Evolutionary conservation across 2,113 vertebrate genomes (phyloP).

Genomic region (Gallinago paraguaiae): DNA sequence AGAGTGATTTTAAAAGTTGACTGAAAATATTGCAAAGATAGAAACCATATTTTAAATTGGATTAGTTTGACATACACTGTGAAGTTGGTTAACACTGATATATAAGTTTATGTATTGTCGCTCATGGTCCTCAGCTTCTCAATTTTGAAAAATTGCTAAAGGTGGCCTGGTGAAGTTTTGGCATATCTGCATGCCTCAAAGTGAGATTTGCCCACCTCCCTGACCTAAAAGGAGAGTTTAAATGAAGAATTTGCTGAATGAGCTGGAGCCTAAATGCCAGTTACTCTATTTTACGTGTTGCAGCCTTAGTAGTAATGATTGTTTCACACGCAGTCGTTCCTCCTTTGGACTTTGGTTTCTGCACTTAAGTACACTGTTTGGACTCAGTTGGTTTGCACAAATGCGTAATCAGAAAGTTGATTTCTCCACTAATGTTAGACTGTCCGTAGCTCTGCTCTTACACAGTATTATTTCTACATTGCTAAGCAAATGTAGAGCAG

Average conservation of each 20-base stretch:
- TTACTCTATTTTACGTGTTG: not conserved
- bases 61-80: not conserved
- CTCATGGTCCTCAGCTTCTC: not conserved
- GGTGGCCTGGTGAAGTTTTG: not conserved
- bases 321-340: not conserved
- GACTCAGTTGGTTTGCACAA: not conserved
- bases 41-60: not conserved
- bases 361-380: not conserved
- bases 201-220: not conserved
- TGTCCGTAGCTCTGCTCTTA: not conserved
- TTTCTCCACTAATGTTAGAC: not conserved
- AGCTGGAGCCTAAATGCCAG: not conserved
- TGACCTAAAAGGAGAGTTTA: not conserved
- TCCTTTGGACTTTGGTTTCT: slow-evolving; percentile 33
- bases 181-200: not conserved
- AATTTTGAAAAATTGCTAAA: not conserved
- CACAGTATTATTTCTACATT: not conserved
- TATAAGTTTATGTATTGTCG: not conserved
- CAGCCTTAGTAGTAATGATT: not conserved
- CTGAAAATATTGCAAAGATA: not conserved
- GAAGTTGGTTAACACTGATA: not conserved
- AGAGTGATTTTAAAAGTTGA: not conserved
- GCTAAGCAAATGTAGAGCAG: not conserved
- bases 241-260: not conserved
- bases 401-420: not conserved